Base-by-base conservation (phyloP, 2,888 invertebrate species). In the Andrena chrysosceles region DNA sequence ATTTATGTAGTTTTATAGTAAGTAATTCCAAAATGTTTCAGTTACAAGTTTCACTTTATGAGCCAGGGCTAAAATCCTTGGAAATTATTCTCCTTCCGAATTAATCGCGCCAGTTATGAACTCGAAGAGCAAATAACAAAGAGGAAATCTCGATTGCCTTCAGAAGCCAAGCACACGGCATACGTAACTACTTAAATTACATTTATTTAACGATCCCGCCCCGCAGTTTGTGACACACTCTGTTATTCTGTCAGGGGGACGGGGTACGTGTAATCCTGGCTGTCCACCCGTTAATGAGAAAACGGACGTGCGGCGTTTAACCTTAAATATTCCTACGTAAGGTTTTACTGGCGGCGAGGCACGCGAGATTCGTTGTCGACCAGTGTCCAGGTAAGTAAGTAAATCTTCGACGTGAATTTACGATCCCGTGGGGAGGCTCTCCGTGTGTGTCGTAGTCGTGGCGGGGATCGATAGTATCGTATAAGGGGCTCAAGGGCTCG, bases 321-420 rank as follows among this genome's bases (percentile, higher is more conserved):
- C n/a, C 35, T 80, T 60, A 66, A 63, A 62, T 48, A 68, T 69
- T 54, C 56, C 16, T 56, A 7, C 26, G 48, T 29, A 71, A 60
- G 49, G 59, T 79, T 75, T 72, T 72, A 66, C 64, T 63, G 69
- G 67, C 54, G 70, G 70, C 66, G 78, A 86, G 83, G 81, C 63
- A 29, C 10, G 60, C 54, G 67, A 74, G 73, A 83, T 86, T 83
- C 77, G 81, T 76, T 54, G 78, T 23, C 72, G 77, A 35, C 48
- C 74, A 35, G 42, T 10, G 68, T 49, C 69, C 76, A 26, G 60
- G 72, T 81, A 78, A 81, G 83, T 80, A 87, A 87, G 85, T 87
- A 87, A 87, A 87, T 87, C 87, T 87, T 87, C 72, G 77, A 80
- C 78, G 80, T 69, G 78, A 83, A 87, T 87, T 87, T 87, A 87